These are phyloP conservation scores for Pseudeuparius sepicola DNA, from an alignment of 2,888 invertebrate species.

Conservation along the genomic window DNA sequence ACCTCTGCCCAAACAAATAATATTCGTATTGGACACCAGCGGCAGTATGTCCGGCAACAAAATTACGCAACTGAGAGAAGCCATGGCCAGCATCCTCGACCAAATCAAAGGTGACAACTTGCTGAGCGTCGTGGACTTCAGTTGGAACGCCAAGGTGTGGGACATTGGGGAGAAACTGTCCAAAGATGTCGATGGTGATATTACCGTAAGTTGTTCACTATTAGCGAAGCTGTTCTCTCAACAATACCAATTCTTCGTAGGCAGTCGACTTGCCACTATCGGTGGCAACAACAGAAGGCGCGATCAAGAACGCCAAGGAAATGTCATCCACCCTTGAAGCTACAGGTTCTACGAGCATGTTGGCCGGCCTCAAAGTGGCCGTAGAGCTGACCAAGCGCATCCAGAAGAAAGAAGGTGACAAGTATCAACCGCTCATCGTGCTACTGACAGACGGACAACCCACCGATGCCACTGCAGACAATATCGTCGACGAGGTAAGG, in stretches of 20 bases:
- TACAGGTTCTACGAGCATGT: conserved; percentile 57
- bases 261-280: conserved; percentile 42
- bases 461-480: conserved; percentile 31
- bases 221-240: too few relatives aligned
- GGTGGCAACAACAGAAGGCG: conserved; percentile 43
- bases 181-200: too few relatives aligned
- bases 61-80: conserved; percentile 1
- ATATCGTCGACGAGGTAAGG: too few relatives aligned
- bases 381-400: conserved; percentile 30
- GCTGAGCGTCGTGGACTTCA: background rate
- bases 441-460: conserved; percentile 60
- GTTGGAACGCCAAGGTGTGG: background rate
- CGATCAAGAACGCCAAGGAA: conserved; percentile 50
- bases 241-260: too few relatives aligned
- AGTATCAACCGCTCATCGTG: conserved; percentile 51
- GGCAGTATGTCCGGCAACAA: conserved; percentile 55
- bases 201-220: too few relatives aligned
- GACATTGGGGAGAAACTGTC: too few relatives aligned
- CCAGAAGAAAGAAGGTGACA: conserved; percentile 23
- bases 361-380: conserved; percentile 50
- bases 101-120: background rate
- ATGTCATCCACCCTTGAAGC: conserved; percentile 38
- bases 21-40: conserved; percentile 68
- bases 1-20: conserved; percentile 53
- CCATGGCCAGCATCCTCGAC: background rate